These are phyloP conservation scores for Prochilodus magdalenae DNA, from an alignment of 2,113 vertebrate genomes.

Conservation along the genomic window DNA sequence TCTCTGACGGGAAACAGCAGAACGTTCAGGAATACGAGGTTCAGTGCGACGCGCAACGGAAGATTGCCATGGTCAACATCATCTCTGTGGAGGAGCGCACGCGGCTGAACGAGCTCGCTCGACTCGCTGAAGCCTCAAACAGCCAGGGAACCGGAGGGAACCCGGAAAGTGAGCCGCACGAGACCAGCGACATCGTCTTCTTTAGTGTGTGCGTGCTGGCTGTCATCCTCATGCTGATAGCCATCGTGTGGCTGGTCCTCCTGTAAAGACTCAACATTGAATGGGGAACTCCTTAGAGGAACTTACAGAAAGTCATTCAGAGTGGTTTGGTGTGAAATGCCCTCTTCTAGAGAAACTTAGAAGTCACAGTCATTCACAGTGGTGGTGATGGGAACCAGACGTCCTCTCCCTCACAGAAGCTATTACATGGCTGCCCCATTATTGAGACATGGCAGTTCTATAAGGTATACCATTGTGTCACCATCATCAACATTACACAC, in stretches of 20 bases:
- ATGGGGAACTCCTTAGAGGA: too few species aligned
- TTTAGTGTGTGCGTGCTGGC: constrained; percentile 96
- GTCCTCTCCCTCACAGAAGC: too few species aligned
- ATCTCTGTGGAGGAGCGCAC: constrained; percentile 79
- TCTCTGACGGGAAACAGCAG: constrained; percentile 78
- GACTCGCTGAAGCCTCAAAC: constrained; percentile 75
- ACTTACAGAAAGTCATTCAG: too few species aligned
- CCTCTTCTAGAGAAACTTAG: too few species aligned
- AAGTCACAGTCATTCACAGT: too few species aligned
- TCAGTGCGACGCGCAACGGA: constrained; percentile 89
- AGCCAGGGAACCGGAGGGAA: constrained; percentile 30
- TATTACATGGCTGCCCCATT: too few species aligned
- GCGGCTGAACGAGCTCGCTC: constrained; percentile 76
- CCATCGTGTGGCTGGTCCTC: constrained; percentile 91
- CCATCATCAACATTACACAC: too few species aligned
- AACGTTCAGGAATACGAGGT: constrained; percentile 90
- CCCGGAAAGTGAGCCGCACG: constrained; percentile 74
- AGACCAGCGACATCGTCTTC: constrained; percentile 93
- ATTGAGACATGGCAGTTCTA: too few species aligned
- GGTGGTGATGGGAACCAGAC: too few species aligned
- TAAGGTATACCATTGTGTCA: too few species aligned
- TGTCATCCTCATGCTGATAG: constrained; percentile 93
- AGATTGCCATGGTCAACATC: constrained; percentile 85
- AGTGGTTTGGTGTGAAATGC: too few species aligned
- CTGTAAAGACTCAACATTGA: constrained; percentile 72